Percentiles rank a stretch among this genome's conserved stretches.
Conservation (phyloP, 2,888 invertebrate species). For the Doris montereyensis region DNA sequence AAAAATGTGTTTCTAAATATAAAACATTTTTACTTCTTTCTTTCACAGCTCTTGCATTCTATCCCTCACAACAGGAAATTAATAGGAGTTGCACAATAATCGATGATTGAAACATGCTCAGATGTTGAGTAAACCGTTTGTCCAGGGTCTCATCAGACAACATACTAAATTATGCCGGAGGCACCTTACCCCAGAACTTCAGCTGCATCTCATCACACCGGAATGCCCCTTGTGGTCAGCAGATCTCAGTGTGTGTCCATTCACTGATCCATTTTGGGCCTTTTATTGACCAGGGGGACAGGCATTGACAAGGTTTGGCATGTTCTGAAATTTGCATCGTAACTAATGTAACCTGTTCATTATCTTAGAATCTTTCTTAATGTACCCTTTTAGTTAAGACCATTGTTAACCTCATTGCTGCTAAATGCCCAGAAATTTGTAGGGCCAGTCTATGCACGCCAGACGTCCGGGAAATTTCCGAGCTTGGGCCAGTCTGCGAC, state of each 20-base stretch:
- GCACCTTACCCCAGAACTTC: constrained; percentile 80
- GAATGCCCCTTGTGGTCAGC: constrained; percentile 78
- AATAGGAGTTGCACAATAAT: too few species aligned
- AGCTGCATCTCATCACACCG: constrained; percentile 78
- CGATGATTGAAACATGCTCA: too few species aligned
- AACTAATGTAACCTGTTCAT: neutral
- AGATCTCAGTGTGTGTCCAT: constrained; percentile 69
- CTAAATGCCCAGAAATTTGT: too few species aligned
- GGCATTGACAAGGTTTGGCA: constrained; percentile 78
- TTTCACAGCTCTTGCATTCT: too few species aligned
- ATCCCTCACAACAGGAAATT: too few species aligned
- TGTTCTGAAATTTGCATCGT: neutral
- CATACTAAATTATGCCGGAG: constrained; percentile 56
- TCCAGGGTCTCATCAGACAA: constrained; percentile 44
- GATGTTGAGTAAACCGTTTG: constrained; percentile 25
- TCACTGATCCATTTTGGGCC: constrained; percentile 82
- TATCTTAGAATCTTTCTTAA: neutral
- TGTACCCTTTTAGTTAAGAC: too few species aligned
- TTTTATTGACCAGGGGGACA: constrained; percentile 87
- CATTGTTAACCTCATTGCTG: too few species aligned
- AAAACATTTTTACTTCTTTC: too few species aligned
- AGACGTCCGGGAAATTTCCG: too few species aligned
- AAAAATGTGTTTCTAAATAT: too few species aligned
- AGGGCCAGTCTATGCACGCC: too few species aligned
- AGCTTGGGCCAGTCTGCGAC: too few species aligned